phyloP scores from a whole-genome alignment of 2,888 invertebrate species.

The Sinelater perroti region DNA sequence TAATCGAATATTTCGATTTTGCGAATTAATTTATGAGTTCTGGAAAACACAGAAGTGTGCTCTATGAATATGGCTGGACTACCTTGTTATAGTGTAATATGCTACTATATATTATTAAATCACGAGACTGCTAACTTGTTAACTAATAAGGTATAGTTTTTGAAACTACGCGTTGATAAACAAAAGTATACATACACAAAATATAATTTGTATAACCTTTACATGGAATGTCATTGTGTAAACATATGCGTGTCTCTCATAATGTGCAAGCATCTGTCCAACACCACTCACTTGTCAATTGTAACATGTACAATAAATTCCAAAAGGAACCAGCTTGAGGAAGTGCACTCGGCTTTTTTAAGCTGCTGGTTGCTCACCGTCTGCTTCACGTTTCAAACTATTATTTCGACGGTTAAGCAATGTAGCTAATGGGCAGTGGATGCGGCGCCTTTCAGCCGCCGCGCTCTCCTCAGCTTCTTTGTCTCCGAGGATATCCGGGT shows the following conservation, averaged over 20 bases:
- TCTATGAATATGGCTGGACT: conserved; percentile 31
- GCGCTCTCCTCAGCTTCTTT: background rate
- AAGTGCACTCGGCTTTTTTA: conserved; percentile 36
- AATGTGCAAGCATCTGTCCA: conserved; percentile 51
- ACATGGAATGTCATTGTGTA: conserved; percentile 43
- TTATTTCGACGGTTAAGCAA: conserved; percentile 31
- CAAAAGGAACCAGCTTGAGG: conserved; percentile 42
- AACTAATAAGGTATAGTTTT: conserved; percentile 44
- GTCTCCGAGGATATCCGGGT: background rate
- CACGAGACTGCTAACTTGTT: conserved; percentile 21
- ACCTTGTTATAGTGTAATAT: conserved; percentile 20
- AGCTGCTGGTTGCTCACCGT: conserved; percentile 42
- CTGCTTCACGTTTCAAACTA: conserved; percentile 37
- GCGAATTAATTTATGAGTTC: too few species aligned
- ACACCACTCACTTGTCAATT: conserved; percentile 59
- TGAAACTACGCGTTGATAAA: conserved; percentile 43
- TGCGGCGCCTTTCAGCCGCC: conserved; percentile 7
- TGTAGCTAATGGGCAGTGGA: conserved; percentile 23
- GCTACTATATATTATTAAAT: conserved; percentile 4
- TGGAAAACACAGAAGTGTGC: background rate
- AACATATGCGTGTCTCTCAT: conserved; percentile 46
- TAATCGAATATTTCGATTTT: too few species aligned
- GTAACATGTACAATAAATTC: conserved; percentile 57
- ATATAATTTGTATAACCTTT: conserved; percentile 44
- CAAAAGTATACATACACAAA: conserved; percentile 35